Conservation (phyloP, 1,140 invertebrate genomes). For the Aphis craccivora region DNA sequence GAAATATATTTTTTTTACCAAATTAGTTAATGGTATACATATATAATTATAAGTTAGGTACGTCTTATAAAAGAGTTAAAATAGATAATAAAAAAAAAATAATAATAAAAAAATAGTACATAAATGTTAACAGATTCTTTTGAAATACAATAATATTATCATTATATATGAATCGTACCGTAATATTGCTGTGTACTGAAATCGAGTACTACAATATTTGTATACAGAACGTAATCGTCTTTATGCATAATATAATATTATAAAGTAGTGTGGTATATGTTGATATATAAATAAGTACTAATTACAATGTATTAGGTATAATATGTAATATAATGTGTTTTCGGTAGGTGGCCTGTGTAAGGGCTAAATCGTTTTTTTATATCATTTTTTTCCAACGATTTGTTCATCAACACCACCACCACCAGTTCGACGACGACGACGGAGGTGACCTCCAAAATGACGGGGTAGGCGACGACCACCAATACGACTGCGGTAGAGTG, state of each 20-base stretch:
- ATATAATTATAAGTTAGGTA: not conserved
- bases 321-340: not conserved
- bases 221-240: not conserved
- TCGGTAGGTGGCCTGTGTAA: not conserved
- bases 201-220: not conserved
- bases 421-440: not conserved
- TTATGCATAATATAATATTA: not conserved
- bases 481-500: not conserved
- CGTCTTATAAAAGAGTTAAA: not conserved
- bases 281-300: not conserved
- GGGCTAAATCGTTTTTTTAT: not conserved
- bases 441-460: not conserved
- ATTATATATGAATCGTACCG: not conserved
- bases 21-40: not conserved
- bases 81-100: not conserved
- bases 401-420: not conserved
- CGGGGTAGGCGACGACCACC: not conserved
- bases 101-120: not conserved
- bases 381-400: not conserved
- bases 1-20: not conserved
- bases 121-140: not conserved
- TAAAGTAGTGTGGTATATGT: not conserved
- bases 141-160: not conserved
- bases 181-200: not conserved
- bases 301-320: not conserved